These are phyloP conservation scores for Menidia beryllina DNA, from an alignment of 2,113 vertebrate species.

Conservation along the genomic window DNA sequence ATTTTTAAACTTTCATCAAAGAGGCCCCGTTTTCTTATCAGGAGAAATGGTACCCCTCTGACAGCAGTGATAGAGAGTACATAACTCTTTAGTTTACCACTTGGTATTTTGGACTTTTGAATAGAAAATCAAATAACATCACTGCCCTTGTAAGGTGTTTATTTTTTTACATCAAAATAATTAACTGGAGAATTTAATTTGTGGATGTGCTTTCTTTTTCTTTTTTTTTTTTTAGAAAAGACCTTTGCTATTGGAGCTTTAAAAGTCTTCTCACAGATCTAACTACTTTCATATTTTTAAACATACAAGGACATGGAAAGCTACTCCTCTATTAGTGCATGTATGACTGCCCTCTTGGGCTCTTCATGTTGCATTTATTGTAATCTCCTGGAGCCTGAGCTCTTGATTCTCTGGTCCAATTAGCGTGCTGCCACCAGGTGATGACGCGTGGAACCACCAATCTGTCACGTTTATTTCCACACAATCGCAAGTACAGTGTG, in stretches of 20 bases:
- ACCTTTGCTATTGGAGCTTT: neutral
- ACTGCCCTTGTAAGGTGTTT: neutral
- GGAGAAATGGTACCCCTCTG: neutral
- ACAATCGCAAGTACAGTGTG: neutral
- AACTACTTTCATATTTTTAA: conserved; percentile 12
- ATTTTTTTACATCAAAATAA: conserved; percentile 5
- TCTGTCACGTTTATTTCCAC: conserved; percentile 45
- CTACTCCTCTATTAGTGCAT: neutral
- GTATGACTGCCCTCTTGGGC: conserved; percentile 24
- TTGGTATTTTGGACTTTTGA: neutral
- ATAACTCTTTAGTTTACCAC: neutral
- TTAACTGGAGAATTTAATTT: neutral
- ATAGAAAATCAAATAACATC: neutral
- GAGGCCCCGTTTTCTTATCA: too few species aligned
- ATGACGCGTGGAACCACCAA: conserved; percentile 53
- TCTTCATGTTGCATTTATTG: conserved; percentile 36
- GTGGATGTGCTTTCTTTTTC: neutral
- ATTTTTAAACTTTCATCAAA: conserved; percentile 11
- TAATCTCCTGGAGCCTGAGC: conserved; percentile 69
- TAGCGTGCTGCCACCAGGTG: conserved; percentile 43
- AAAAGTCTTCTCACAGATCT: conserved; percentile 3
- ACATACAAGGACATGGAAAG: neutral
- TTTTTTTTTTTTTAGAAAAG: neutral
- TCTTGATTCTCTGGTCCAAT: conserved; percentile 70
- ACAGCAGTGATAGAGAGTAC: neutral